Evolutionary conservation across 2,797 vertebrate species (phyloP), one percentile per base, ranked within the genome.

Genomic region (Cynopterus sphinx): DNA sequence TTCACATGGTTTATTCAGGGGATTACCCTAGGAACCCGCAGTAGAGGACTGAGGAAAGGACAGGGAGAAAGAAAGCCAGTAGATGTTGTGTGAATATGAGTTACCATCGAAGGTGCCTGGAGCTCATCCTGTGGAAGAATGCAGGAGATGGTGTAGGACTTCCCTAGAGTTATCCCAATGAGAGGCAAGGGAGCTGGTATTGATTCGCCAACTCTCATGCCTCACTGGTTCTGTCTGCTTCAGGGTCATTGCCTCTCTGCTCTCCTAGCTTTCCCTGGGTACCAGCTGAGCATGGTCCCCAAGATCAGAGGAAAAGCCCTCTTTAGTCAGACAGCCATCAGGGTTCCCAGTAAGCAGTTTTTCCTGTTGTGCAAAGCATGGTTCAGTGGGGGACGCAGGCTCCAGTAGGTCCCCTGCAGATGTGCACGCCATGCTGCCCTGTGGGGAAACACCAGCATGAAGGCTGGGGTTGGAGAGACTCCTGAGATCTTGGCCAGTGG

Each of bases 301-400:
- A 49, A 39, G 63, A 55, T 78, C 63, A 83, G 57, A 21, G 49
- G 28, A 57, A 26, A 43, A 46, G 10, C 51, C 24, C 22, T 36
- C 8, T 36, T 55, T 1, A 1, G 21, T 39, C 10, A 84, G 39
- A 17, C 13, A 39, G 51, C 21, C 75, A 41, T 51, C n/a, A n/a
- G 10, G 41, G 12, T 49, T 73, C 65, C 63, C 55, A n/a, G 68
- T 5, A 22, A 43, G 59, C 28, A 61, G 61, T 73, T 22, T 71
- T 31, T 11, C 5, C 0, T 28, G n/a, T 26, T 11, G 6, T 2
- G 0, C 3, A 24, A 65, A 55, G 28, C 6, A 21, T 68, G 53
- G 46, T 16, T 0, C 0, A 63, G 53, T 1, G 46, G 24, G 46
- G 41, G 9, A 2, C 19, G 17, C 7, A 13, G 46, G 26, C 49